A percentile compares a stretch with the other conserved stretches of the same genome.
Conservation (phyloP, 2,797 vertebrate genomes). For the Microchirus variegatus region DNA sequence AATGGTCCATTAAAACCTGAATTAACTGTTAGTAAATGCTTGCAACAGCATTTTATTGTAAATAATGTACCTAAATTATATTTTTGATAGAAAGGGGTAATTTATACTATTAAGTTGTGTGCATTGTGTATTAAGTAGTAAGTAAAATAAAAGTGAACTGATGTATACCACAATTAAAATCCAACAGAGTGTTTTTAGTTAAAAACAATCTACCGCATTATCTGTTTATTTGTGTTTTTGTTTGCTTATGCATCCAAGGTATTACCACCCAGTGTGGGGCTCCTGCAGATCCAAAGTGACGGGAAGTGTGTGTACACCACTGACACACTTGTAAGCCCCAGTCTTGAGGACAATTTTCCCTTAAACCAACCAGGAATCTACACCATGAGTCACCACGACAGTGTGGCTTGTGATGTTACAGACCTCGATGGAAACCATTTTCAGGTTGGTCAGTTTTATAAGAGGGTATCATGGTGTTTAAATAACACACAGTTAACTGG, state of each 20-base stretch:
- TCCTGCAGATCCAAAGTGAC: conserved; percentile 83
- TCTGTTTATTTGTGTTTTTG: conserved; percentile 1
- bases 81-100: too few relatives aligned
- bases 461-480: background rate
- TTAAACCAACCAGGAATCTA: conserved; percentile 79
- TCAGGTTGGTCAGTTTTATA: conserved; percentile 78
- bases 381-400: conserved; percentile 84
- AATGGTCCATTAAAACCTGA: too few relatives aligned
- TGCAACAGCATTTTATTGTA: too few relatives aligned
- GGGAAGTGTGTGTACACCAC: conserved; percentile 84
- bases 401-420: conserved; percentile 82
- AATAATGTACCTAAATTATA: too few relatives aligned
- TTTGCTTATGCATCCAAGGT: conserved; percentile 75
- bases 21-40: too few relatives aligned
- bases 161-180: too few relatives aligned
- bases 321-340: conserved; percentile 27
- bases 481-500: background rate
- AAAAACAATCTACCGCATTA: background rate
- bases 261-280: conserved; percentile 78
- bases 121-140: too few relatives aligned
- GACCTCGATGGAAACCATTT: conserved; percentile 88
- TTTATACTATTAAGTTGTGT: too few relatives aligned
- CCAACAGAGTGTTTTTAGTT: too few relatives aligned
- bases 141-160: too few relatives aligned
- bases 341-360: conserved; percentile 19